phyloP scores from a whole-genome alignment of 1,140 invertebrate species.

The Drosophila oshimai region DNA sequence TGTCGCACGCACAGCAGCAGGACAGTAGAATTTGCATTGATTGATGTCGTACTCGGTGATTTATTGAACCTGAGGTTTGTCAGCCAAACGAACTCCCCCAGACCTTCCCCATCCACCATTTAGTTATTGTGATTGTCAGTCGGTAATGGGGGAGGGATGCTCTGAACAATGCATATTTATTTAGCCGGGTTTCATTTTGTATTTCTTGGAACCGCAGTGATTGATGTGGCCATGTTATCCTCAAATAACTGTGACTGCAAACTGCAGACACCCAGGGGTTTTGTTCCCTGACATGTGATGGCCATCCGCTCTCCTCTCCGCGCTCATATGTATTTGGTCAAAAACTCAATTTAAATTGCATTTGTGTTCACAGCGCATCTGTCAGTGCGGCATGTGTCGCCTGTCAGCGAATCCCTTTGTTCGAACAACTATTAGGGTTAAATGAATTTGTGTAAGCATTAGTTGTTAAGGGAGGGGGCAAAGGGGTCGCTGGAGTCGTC shows the following conservation, averaged over 20 bases:
- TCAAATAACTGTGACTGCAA: slow-evolving; percentile 65
- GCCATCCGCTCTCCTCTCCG: not conserved
- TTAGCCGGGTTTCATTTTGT: slow-evolving; percentile 55
- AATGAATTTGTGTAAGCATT: slow-evolving; percentile 1
- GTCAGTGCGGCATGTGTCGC: slow-evolving; percentile 32
- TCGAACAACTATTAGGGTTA: slow-evolving; percentile 33
- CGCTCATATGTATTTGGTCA: slow-evolving; percentile 46
- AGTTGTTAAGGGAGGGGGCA: slow-evolving; percentile 1
- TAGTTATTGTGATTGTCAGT: slow-evolving; percentile 59
- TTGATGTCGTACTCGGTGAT: slow-evolving; percentile 67
- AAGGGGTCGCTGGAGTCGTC: slow-evolving; percentile 87
- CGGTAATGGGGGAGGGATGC: slow-evolving; percentile 22
- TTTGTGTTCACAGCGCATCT: slow-evolving; percentile 37
- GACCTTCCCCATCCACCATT: not conserved
- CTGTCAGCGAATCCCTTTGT: slow-evolving; percentile 51
- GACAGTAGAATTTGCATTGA: slow-evolving; percentile 65
- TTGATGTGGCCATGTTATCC: slow-evolving; percentile 74
- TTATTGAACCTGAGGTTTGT: slow-evolving; percentile 69
- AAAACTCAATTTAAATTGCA: slow-evolving; percentile 79
- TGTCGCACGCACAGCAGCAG: slow-evolving; percentile 2
- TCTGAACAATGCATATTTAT: slow-evolving; percentile 64
- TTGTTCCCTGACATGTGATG: slow-evolving; percentile 10
- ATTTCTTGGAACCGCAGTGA: slow-evolving; percentile 73
- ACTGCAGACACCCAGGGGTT: not conserved
- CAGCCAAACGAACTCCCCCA: slow-evolving; percentile 29